Evolutionary conservation across 2,113 vertebrate genomes (phyloP), one percentile per base, ranked within the genome.

Genomic region (Chroicocephalus ridibundus): DNA sequence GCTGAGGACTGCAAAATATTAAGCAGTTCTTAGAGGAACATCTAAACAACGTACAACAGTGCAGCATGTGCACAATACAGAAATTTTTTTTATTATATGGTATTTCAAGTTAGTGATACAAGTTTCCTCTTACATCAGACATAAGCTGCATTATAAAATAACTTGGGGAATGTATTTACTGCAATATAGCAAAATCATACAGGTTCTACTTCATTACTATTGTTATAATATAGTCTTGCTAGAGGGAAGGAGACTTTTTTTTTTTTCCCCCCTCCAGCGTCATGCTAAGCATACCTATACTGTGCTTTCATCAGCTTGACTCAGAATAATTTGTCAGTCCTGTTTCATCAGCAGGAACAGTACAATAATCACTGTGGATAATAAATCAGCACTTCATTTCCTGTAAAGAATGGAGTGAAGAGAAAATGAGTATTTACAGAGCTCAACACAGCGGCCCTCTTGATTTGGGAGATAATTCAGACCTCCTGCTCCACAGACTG

Each of bases 271-370:
- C 29, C 13, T 83, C 34, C 13, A 46, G 13, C 42, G 7, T 82
- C 42, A 64, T 64, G 17, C 27, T 84, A 92, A 88, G n/a, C 19
- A 22, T 81, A 65, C 57, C 47, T 72, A 40, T 79, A 62, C 9
- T 44, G 6, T 82, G 40, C 16, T 88, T 95, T 70, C 65, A 82
- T 74, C 82, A 75, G 5, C 47, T 86, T 58, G 6, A 40, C 84
- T 92, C 65, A 68, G 38, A 92, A 74, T 13, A 64, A 52, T 60
- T 77, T 92, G n/a, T 66, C 24, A 54, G 38, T 66, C n/a, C 20
- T 72, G 4, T 93, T 93, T 90, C 69, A 84, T 77, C 76, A 82
- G 18, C 44, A 69, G 52, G 47, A 93, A 84, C 71, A 94, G 80
- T 91, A 81, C 20, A 90, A 74, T 84, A 82, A 93, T 86, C 51